phyloP scores from a whole-genome alignment of 2,888 invertebrate genomes.

The Onchidella celtica region DNA sequence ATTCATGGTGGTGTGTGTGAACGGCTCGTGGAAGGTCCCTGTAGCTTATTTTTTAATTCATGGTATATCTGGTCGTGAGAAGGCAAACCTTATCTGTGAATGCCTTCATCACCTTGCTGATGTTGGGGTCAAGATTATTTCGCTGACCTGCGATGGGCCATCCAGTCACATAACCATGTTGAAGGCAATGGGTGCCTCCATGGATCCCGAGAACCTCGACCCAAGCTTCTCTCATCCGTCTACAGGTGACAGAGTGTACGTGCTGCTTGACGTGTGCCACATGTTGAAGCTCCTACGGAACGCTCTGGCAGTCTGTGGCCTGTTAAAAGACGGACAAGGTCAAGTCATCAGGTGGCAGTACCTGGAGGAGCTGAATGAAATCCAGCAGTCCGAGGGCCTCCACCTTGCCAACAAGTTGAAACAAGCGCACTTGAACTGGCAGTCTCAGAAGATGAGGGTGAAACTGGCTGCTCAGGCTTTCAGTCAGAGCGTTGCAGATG shows the following conservation, averaged over 20 bases:
- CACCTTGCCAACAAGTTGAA: slow-evolving; percentile 7
- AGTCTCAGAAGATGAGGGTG: slow-evolving; percentile 12
- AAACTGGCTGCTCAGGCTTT: background rate
- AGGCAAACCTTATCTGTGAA: too few relatives aligned
- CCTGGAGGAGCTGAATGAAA: slow-evolving; percentile 4
- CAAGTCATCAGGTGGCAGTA: slow-evolving; percentile 4
- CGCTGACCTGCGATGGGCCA: too few relatives aligned
- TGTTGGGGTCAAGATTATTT: too few relatives aligned
- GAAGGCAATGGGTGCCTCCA: slow-evolving; percentile 16
- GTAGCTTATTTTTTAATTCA: too few relatives aligned
- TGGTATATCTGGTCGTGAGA: too few relatives aligned
- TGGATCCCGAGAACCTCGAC: slow-evolving; percentile 22
- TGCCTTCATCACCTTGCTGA: too few relatives aligned
- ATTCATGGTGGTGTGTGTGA: too few relatives aligned
- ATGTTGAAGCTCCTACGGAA: background rate
- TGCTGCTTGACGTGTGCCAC: slow-evolving; percentile 3
- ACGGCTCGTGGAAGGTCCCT: too few relatives aligned
- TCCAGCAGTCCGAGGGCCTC: background rate
- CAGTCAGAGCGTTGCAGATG: background rate
- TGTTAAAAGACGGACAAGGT: slow-evolving; percentile 11
- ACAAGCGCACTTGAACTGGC: slow-evolving; percentile 3
- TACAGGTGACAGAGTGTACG: background rate
- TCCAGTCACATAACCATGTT: too few relatives aligned
- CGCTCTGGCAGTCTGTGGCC: background rate
- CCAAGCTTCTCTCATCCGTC: background rate